phyloP scores from a whole-genome alignment of 1,140 invertebrate species.

The Drosophila fuyamai region DNA sequence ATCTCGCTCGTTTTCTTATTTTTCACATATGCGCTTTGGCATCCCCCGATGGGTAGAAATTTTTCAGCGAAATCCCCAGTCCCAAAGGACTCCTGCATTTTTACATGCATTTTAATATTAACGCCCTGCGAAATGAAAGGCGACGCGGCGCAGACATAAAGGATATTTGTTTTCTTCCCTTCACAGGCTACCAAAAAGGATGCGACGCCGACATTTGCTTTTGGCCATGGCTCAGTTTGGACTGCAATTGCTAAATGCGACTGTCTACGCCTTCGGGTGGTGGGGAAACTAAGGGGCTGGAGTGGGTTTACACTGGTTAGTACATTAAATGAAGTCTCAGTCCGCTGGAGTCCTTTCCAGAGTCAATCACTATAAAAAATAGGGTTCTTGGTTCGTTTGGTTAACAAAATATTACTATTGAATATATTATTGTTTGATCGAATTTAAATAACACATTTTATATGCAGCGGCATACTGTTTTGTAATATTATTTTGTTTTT shows the following conservation, averaged over 20 bases:
- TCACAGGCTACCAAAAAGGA: slow-evolving; percentile 60
- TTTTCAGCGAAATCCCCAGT: slow-evolving; percentile 14
- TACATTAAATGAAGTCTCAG: slow-evolving; percentile 79
- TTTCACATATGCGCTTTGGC: slow-evolving; percentile 15
- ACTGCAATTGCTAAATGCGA: slow-evolving; percentile 70
- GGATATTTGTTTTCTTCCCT: slow-evolving; percentile 52
- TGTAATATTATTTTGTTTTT: not conserved
- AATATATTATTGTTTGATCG: too few species aligned
- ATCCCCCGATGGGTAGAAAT: slow-evolving; percentile 10
- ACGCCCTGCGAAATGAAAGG: slow-evolving; percentile 67
- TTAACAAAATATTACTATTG: not conserved
- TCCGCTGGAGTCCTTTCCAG: slow-evolving; percentile 26
- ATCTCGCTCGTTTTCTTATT: slow-evolving; percentile 12
- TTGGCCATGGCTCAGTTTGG: slow-evolving; percentile 64
- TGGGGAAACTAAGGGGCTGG: not conserved
- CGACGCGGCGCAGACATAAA: slow-evolving; percentile 74
- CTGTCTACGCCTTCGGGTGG: slow-evolving; percentile 49
- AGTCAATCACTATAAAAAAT: slow-evolving; percentile 28
- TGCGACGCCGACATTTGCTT: slow-evolving; percentile 66
- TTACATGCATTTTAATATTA: slow-evolving; percentile 81
- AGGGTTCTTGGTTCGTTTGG: not conserved
- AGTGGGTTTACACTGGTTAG: slow-evolving; percentile 36
- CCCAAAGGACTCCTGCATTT: slow-evolving; percentile 62
- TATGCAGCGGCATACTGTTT: too few species aligned
- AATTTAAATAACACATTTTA: too few species aligned